phyloP scores from a whole-genome alignment of 2,888 invertebrate species.

The Gnatocerus cornutus region DNA sequence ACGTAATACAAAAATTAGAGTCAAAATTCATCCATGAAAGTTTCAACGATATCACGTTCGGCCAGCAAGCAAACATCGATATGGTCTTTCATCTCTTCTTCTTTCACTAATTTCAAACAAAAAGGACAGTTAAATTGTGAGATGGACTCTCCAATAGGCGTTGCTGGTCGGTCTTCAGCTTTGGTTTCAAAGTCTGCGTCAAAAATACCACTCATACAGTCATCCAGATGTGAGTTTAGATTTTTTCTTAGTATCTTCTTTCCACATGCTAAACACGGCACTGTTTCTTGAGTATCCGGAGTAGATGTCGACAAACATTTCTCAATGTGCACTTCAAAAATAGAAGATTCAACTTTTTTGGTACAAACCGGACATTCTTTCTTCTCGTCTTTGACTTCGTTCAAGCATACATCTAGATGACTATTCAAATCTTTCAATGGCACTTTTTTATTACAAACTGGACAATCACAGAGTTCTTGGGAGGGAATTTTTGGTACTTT shows the following conservation, averaged over 20 bases:
- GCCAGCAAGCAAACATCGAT: conserved; percentile 71
- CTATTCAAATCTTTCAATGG: conserved; percentile 24
- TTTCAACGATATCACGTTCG: conserved; percentile 34
- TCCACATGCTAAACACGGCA: conserved; percentile 70
- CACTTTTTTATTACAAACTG: conserved; percentile 66
- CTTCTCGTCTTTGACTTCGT: conserved; percentile 23
- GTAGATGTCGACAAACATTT: conserved; percentile 70
- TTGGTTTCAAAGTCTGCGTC: conserved; percentile 58
- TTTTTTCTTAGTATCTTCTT: conserved; percentile 62
- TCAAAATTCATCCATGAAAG: conserved; percentile 48
- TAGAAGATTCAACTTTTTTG: conserved; percentile 62
- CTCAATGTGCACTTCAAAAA: conserved; percentile 70
- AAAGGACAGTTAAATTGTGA: conserved; percentile 75
- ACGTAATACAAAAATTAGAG: conserved; percentile 2
- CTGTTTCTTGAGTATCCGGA: conserved; percentile 36
- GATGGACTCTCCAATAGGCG: background rate
- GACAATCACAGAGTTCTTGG: conserved; percentile 63
- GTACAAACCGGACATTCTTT: conserved; percentile 73
- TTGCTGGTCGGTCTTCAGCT: conserved; percentile 54
- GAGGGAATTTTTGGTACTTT: conserved; percentile 34
- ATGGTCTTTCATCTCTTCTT: conserved; percentile 75
- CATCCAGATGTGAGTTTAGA: conserved; percentile 69
- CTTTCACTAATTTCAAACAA: conserved; percentile 74
- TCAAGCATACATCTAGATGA: conserved; percentile 42
- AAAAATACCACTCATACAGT: conserved; percentile 69